Evolutionary conservation across 2,113 vertebrate species (phyloP), one percentile per base, ranked within the genome.

Genomic region (Morone chrysops): DNA sequence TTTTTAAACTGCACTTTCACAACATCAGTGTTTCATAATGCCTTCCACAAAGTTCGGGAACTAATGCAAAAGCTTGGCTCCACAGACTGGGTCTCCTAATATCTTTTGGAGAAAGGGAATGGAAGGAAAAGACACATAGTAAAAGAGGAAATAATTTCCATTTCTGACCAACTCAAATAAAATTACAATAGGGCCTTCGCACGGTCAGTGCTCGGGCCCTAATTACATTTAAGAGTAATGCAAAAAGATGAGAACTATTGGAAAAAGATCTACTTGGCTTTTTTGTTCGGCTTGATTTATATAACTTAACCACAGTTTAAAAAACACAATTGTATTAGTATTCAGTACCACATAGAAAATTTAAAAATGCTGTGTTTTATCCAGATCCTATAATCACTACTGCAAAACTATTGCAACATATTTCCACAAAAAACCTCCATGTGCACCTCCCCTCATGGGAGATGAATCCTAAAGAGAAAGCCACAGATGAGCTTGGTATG

Each of bases 361-460:
- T 10, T 36, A 54, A 60, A 70, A 69, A 66, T 13, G 53, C 38
- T 12, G 18, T 61, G 47, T 83, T 78, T 66, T 70, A 69, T 74
- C 60, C 63, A 75, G 50, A 73, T 80, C 56, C 36, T 31, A 53
- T 73, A 59, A 81, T 73, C 50, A 66, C 53, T 13, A 8, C 48
- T 66, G 60, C 41, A 0, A 60, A 82, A 20, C 20, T 56, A 56
- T 57, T 87, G 57, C 53, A 82, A 70, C 62, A 81, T 13, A 40
- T 81, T 83, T 83, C 60, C 56, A 81, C 61, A 79, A 31, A 74
- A 67, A 71, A 20, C 14, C 66, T 82, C 56, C 31, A 66, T 40
- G 45, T 57, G 63, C 6, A 8, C 22, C 61, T 43, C 18, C 31
- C 43, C 59, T 59, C 36, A 25, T 65, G 25, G 75, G 51, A 83